Base-by-base conservation (phyloP, 2,797 vertebrate genomes). In the Poeciliopsis gracilis region DNA sequence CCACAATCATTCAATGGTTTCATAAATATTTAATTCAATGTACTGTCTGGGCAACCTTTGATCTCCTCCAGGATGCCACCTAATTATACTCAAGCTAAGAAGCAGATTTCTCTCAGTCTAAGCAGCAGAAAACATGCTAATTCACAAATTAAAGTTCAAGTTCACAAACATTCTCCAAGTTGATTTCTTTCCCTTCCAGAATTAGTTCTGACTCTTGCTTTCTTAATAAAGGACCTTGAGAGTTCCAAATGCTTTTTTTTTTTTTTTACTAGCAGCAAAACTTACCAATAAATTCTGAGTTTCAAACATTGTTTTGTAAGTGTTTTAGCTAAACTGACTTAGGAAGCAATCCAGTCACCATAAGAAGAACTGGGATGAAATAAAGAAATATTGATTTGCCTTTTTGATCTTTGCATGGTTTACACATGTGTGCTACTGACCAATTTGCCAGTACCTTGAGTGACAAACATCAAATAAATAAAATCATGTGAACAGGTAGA, bases 21-120 rank as follows among this genome's bases (percentile, higher is more conserved):
- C 72, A 78, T n/a, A 84, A 85, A 87, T 88, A 84, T 89, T 85
- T 73, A 55, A 87, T 82, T 87, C 25, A 8, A 25, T 72, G 51
- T 51, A 78, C 61, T 83, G 78, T 80, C 76, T 46, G 80, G 63
- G 30, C 8, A 72, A 69, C 59, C 75, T 49, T 3, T 61, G 75
- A 80, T 73, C 77, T 74, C 51, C 67, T 77, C 76, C 70, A 49
- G 71, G 13, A 45, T 15, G 7, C 4, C 76, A 86, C 57, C 71
- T 81, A 89, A 86, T 87, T 79, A 90, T 47, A 76, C 61, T 53
- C 55, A 71, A 77, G 67, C 81, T 80, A 90, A 47, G 15, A 83
- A 43, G 71, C 33, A 0, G 45, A 51, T 86, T 76, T 75, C 47
- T 67, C 13, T 67, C 10, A n/a, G n/a, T 71, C 66, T n/a, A 51